Percentiles rank a stretch among this genome's conserved stretches.
Evolutionary conservation across 2,888 invertebrate species (phyloP).

Genomic region (Aelia acuminata): DNA sequence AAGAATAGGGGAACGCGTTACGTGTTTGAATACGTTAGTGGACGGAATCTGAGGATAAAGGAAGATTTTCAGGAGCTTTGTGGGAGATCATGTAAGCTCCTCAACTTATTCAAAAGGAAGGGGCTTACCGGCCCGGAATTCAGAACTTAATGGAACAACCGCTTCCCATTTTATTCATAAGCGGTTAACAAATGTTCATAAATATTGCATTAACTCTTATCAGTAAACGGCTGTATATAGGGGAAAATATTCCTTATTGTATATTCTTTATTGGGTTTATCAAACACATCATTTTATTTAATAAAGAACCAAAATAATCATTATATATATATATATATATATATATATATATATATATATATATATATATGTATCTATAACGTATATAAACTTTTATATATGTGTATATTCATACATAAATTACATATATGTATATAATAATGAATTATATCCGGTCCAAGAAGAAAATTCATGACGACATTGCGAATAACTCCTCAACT

Average conservation of each 20-base stretch:
- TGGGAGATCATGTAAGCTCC: conserved; percentile 25
- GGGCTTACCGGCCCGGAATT: neutral
- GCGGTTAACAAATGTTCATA: neutral
- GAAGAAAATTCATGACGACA: too few relatives aligned
- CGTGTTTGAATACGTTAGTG: conserved; percentile 10
- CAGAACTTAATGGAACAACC: neutral
- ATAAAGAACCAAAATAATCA: too few relatives aligned
- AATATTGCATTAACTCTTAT: neutral
- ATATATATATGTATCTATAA: too few relatives aligned
- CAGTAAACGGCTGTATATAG: neutral
- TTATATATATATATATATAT: too few relatives aligned
- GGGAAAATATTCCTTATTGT: neutral
- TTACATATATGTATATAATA: too few relatives aligned
- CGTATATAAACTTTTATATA: too few relatives aligned
- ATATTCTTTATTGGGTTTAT: too few relatives aligned
- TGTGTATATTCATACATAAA: too few relatives aligned
- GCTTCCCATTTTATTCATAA: conserved; percentile 4
- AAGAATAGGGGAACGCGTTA: neutral
- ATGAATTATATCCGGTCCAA: too few relatives aligned
- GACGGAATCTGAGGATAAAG: neutral
- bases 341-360: too few relatives aligned
- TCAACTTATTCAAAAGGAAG: conserved; percentile 1
- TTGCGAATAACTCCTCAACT: too few relatives aligned
- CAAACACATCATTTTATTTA: too few relatives aligned
- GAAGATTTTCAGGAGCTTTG: conserved; percentile 2